These are phyloP conservation scores for Xylocampa areola DNA, from an alignment of 2,888 invertebrate species.

Conservation along the genomic window DNA sequence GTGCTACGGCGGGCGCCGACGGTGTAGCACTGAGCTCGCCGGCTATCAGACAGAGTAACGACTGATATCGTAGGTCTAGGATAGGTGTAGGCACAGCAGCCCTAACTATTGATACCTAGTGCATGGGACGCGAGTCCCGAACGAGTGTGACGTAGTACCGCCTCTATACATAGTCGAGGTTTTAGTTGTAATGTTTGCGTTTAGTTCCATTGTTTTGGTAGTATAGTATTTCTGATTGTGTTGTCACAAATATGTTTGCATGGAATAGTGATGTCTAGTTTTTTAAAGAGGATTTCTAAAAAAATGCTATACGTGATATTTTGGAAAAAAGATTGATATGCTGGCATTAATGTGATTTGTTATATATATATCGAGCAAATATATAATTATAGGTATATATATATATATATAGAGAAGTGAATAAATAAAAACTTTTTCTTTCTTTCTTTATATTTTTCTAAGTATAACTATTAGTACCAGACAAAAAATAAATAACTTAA, in stretches of 20 bases:
- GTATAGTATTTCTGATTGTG: constrained; percentile 31
- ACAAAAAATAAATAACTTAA: too few species aligned
- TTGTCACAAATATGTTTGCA: constrained; percentile 27
- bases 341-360: too few species aligned
- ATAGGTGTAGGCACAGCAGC: constrained; percentile 73
- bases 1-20: constrained; percentile 79
- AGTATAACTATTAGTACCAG: too few species aligned
- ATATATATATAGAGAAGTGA: too few species aligned
- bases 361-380: too few species aligned
- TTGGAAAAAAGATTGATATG: neutral
- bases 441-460: too few species aligned
- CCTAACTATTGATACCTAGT: constrained; percentile 57
- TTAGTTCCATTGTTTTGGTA: constrained; percentile 42
- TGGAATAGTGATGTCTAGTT: too few species aligned
- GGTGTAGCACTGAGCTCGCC: constrained; percentile 78
- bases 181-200: constrained; percentile 41
- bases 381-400: too few species aligned
- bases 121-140: constrained; percentile 42
- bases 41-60: constrained; percentile 79
- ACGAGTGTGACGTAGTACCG: constrained; percentile 34
- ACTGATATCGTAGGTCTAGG: constrained; percentile 82
- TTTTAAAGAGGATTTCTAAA: too few species aligned
- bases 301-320: neutral
- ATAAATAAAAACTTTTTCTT: too few species aligned
- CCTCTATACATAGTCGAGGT: constrained; percentile 27